Conservation (phyloP, 2,113 vertebrate species). For the Saguinus midas region DNA sequence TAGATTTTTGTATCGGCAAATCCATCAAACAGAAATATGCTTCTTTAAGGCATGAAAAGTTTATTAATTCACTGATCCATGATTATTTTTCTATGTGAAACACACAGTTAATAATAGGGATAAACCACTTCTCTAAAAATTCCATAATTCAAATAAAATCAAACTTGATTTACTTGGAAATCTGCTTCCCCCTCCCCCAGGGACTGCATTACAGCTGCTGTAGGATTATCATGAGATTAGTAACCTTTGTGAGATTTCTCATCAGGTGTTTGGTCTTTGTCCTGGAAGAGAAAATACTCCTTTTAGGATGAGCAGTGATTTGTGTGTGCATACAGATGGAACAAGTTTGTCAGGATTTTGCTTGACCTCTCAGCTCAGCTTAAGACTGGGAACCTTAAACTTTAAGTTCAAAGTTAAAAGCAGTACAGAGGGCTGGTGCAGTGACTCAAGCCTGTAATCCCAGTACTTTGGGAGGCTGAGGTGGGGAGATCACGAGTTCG, state of each 20-base stretch:
- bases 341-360: background rate
- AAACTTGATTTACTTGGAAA: slow-evolving; percentile 41
- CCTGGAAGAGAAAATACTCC: background rate
- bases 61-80: background rate
- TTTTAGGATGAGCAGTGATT: background rate
- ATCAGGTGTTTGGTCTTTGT: background rate
- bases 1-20: background rate
- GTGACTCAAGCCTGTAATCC: too few species aligned
- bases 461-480: too few species aligned
- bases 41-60: background rate
- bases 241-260: background rate
- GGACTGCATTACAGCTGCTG: background rate
- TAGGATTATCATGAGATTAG: slow-evolving; percentile 35
- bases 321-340: background rate
- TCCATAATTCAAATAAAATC: background rate
- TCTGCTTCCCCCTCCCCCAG: fast-evolving
- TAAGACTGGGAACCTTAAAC: background rate
- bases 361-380: background rate
- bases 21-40: slow-evolving; percentile 12
- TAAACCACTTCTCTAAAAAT: background rate
- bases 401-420: slow-evolving; percentile 20
- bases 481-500: too few species aligned
- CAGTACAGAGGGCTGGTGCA: background rate
- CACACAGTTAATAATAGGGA: background rate
- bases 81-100: slow-evolving; percentile 32